phyloP scores from a whole-genome alignment of 2,888 invertebrate species.

The Rhamphomyia laevipes region DNA sequence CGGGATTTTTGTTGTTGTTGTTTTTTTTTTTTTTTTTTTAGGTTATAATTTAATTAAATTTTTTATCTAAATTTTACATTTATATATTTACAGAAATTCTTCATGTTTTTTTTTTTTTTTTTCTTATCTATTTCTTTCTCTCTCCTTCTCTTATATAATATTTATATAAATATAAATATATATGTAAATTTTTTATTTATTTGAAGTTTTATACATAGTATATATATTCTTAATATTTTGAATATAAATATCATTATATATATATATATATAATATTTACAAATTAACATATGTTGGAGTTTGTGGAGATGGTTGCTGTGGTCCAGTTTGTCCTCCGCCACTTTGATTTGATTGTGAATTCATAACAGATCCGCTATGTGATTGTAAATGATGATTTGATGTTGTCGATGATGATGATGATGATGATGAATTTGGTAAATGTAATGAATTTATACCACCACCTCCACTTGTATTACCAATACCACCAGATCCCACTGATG shows the following conservation, averaged over 20 bases:
- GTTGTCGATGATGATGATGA: slow-evolving; percentile 33
- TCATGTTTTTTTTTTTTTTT: slow-evolving; percentile 2
- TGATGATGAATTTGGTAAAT: slow-evolving; percentile 30
- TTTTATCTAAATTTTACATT: neutral
- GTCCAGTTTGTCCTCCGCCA: slow-evolving; percentile 18
- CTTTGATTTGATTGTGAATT: neutral
- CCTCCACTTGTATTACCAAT: slow-evolving; percentile 34
- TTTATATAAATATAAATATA: slow-evolving; percentile 2
- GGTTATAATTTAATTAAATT: neutral
- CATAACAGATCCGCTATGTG: slow-evolving; percentile 16
- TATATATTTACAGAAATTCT: neutral
- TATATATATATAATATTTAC: slow-evolving; percentile 15
- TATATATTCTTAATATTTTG: neutral
- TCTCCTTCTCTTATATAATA: neutral
- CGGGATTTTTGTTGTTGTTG: neutral
- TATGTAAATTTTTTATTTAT: slow-evolving; percentile 11
- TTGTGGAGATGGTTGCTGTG: slow-evolving; percentile 52
- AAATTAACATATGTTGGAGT: slow-evolving; percentile 92
- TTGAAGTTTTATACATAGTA: neutral
- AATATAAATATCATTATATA: neutral
- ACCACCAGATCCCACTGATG: slow-evolving; percentile 38
- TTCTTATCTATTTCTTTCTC: neutral
- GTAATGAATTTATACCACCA: slow-evolving; percentile 27
- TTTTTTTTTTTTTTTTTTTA: neutral
- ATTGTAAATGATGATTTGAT: slow-evolving; percentile 31